A percentile compares a stretch with the other conserved stretches of the same genome.
phyloP scores from a whole-genome alignment of 2,888 invertebrate genomes.

The Isotomurus palustris region DNA sequence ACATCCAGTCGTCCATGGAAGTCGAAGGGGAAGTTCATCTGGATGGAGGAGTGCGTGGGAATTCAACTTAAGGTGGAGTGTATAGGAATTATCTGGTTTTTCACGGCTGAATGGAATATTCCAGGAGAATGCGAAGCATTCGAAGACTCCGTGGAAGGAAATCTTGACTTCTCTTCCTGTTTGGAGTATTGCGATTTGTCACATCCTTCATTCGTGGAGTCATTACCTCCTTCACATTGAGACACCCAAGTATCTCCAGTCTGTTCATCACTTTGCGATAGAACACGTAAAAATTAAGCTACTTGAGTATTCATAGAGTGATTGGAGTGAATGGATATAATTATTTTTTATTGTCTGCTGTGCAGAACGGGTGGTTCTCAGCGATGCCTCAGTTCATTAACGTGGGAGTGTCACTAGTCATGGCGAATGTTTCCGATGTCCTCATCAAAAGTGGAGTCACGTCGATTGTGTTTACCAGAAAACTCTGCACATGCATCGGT shows the following conservation, averaged over 20 bases:
- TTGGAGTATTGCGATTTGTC: slow-evolving; percentile 69
- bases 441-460: slow-evolving; percentile 49
- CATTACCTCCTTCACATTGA: slow-evolving; percentile 80
- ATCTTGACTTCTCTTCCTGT: slow-evolving; percentile 69
- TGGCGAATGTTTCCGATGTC: slow-evolving; percentile 65
- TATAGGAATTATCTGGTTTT: too few relatives aligned
- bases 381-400: slow-evolving; percentile 61
- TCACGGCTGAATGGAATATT: too few relatives aligned
- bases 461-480: slow-evolving; percentile 51
- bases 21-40: too few relatives aligned
- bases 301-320: too few relatives aligned
- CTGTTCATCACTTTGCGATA: slow-evolving; percentile 74
- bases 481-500: slow-evolving; percentile 53
- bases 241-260: slow-evolving; percentile 75
- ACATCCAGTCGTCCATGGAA: slow-evolving; percentile 48
- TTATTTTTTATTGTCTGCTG: slow-evolving; percentile 52
- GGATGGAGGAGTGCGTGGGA: too few relatives aligned
- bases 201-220: slow-evolving; percentile 73
- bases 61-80: too few relatives aligned
- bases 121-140: too few relatives aligned
- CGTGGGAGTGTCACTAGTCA: slow-evolving; percentile 62
- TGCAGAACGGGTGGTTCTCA: slow-evolving; percentile 50
- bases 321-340: background rate
- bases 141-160: slow-evolving; percentile 59
- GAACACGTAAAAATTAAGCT: slow-evolving; percentile 63